Evolutionary conservation across 2,797 vertebrate genomes (phyloP), one percentile per base, ranked within the genome.

Genomic region (Spinus pinus): DNA sequence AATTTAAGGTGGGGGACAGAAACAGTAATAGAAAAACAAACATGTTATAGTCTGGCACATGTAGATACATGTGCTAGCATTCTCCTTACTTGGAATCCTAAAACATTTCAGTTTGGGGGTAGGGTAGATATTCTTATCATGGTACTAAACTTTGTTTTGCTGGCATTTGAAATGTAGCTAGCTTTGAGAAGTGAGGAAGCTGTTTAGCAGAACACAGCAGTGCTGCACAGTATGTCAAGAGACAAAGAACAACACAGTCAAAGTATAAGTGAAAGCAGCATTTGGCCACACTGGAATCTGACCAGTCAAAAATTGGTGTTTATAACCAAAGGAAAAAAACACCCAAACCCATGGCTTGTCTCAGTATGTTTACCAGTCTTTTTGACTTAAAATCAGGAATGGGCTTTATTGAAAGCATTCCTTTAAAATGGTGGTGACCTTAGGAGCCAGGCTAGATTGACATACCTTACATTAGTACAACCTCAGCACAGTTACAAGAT

Each of bases 71-170:
- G 1, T 49, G 41, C 61, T 69, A 81, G 31, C 18, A 6, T 81
- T 93, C 80, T 79, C 46, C 31, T 84, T 75, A 24, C 74, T 92
- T 84, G 21, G 12, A 89, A 41, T 69, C 12, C 18, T 49, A 33
- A 61, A 64, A 23, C 13, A 14, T 24, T 49, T 87, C 19, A 49
- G 4, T 78, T 64, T 82, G 54, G 11, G 12, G 6, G 1, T 74
- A 42, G n/a, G 28, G 39, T 53, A 53, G 41, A 12, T 83, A 50
- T 2, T 78, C 12, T 74, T 16, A 65, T 28, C 6, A 25, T 47
- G 67, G 25, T 7, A 44, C 30, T 35, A 27, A 73, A 31, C 4
- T 60, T 51, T 22, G 54, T 71, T 64, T 88, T 57, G 4, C 50
- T 82, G 53, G 57, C 72, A 18, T 31, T 12, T 64, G 64, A 64